Percentiles rank a stretch among this genome's conserved stretches.
phyloP scores from a whole-genome alignment of 2,888 invertebrate genomes.

The Lordiphosa fenestrarum region DNA sequence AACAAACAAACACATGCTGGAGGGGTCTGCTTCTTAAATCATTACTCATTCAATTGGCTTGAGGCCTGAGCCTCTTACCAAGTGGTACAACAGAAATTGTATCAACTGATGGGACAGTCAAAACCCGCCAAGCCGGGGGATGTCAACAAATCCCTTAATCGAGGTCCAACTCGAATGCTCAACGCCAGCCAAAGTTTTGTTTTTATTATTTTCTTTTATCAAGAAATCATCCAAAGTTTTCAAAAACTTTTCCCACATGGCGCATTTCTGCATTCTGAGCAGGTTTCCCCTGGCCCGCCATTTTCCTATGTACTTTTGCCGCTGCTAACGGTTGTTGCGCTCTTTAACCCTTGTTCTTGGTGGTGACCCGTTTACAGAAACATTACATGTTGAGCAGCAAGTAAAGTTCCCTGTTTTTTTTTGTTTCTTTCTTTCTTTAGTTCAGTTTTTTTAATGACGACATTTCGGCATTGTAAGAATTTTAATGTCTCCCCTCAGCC shows the following conservation, averaged over 20 bases:
- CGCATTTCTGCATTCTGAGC: slow-evolving; percentile 28
- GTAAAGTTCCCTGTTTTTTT: background rate
- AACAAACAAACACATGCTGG: background rate
- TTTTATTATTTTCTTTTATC: too few relatives aligned
- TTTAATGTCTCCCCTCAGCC: slow-evolving; percentile 8
- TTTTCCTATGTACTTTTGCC: slow-evolving; percentile 20
- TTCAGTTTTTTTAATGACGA: slow-evolving; percentile 16
- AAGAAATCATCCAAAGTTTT: too few relatives aligned
- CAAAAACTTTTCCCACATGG: slow-evolving; percentile 28
- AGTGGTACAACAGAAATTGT: too few relatives aligned
- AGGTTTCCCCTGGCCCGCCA: background rate
- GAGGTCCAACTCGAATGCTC: too few relatives aligned
- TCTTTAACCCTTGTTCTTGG: slow-evolving; percentile 38
- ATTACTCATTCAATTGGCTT: too few relatives aligned
- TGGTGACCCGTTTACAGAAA: background rate
- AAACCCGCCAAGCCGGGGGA: too few relatives aligned
- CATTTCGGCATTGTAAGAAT: slow-evolving; percentile 10
- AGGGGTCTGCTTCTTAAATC: too few relatives aligned
- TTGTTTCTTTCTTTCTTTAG: background rate
- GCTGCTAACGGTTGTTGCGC: slow-evolving; percentile 28
- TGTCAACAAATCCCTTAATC: too few relatives aligned
- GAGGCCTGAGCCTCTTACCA: too few relatives aligned
- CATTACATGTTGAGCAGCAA: slow-evolving; percentile 10
- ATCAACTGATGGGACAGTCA: too few relatives aligned
- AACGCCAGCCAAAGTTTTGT: too few relatives aligned